These are phyloP conservation scores for Crossaster papposus DNA, from an alignment of 53 echinoderm and acorn worm species.

Conservation along the genomic window DNA sequence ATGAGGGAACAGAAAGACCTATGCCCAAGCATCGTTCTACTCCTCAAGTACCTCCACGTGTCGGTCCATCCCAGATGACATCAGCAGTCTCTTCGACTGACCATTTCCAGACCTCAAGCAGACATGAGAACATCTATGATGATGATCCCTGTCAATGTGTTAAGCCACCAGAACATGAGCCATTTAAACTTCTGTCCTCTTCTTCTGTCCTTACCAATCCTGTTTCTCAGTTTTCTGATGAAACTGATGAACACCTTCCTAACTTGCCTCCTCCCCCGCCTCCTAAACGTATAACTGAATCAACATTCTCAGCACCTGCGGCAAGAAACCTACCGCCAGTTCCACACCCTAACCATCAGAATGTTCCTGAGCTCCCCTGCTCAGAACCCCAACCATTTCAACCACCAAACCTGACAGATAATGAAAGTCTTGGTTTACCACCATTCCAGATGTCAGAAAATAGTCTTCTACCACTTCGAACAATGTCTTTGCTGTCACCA, in stretches of 20 bases:
- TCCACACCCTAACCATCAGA: neutral
- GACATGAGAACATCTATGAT: slow-evolving; percentile 19
- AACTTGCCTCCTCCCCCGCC: slow-evolving; percentile 54
- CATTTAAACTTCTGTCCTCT: neutral
- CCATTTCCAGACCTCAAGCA: neutral
- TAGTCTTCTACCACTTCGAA: slow-evolving; percentile 8
- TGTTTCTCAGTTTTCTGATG: neutral
- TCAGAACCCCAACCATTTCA: neutral
- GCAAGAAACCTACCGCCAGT: slow-evolving; percentile 5
- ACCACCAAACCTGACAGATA: neutral
- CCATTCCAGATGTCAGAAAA: neutral
- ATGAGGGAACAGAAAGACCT: slow-evolving; percentile 28
- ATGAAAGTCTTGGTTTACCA: neutral
- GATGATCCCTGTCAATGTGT: neutral
- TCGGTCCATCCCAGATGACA: neutral
- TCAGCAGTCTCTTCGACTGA: neutral
- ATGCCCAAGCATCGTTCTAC: slow-evolving; percentile 32
- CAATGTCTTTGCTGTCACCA: neutral
- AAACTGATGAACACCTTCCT: slow-evolving; percentile 1
- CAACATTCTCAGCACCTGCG: neutral
- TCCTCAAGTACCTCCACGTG: slow-evolving; percentile 36
- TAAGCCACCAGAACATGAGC: neutral
- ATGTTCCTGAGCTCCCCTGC: neutral
- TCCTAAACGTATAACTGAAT: slow-evolving; percentile 2
- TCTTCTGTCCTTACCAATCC: slow-evolving; percentile 11